Base-by-base conservation (phyloP, 2,797 vertebrate species). In the Lophotriccus pileatus region DNA sequence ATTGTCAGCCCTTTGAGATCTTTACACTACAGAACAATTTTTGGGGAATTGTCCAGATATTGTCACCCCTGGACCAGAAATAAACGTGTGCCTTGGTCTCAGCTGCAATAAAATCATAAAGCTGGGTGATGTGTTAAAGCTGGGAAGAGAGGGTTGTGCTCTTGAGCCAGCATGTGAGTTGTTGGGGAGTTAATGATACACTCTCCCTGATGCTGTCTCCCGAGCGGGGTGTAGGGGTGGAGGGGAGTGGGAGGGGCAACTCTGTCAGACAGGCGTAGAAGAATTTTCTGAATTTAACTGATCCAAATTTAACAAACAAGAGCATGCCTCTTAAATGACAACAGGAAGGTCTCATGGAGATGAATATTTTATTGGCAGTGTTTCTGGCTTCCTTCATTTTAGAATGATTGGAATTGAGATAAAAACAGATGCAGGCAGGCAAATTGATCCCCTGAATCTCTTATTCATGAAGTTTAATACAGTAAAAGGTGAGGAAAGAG, bases 341-440 rank as follows among this genome's bases (percentile, higher is more conserved):
- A 46, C 25, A 70, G 46, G 30, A 79, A 87, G 36, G 20, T 83
- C 37, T 87, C 60, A 43, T 17, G 20, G 24, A 87, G 21, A 18
- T 43, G n/a, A 74, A 21, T 76, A 43, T 74, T 89, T 92, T 74
- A 67, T 50, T 67, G 41, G 32, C 56, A 89, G 37, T 7, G 53
- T 56, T 91, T 94, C 72, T 85, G 46, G 12, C 27, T 87, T 89
- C 47, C 67, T 82, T 92, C 10, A 58, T 75, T 85, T 72, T 69
- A 78, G 49, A 89, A 70, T 72, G 3, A 67, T 55, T 55, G 4
- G 14, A 43, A 75, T 10, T 11, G 8, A 23, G n/a, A 77, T 77
- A 53, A 89, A 90, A 84, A 18, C 36, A 93, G 67, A 63, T 43
- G 37, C 17, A 68, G 49, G 22, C 74, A 93, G 52, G 28, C 12